phyloP scores from a whole-genome alignment of 2,888 invertebrate genomes.

The Cheilosia vernalis region DNA sequence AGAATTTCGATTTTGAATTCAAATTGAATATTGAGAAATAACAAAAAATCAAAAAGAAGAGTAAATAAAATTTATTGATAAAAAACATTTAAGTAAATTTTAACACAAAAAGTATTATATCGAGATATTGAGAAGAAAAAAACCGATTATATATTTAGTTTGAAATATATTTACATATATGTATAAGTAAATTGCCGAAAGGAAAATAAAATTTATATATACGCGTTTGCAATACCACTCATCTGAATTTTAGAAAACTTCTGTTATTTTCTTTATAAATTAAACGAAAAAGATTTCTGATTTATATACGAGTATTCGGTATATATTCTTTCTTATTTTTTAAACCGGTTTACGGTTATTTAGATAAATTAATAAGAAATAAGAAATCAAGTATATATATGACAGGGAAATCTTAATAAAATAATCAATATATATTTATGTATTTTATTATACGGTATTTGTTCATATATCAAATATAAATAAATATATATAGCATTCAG shows the following conservation, averaged over 20 bases:
- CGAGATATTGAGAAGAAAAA: conserved; percentile 58
- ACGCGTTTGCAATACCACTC: conserved; percentile 78
- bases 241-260: conserved; percentile 77
- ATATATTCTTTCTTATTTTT: not conserved
- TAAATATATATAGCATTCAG: conserved; percentile 83
- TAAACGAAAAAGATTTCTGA: conserved; percentile 2
- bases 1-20: conserved; percentile 77
- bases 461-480: conserved; percentile 63
- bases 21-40: conserved; percentile 46
- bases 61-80: not conserved
- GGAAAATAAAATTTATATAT: conserved; percentile 11
- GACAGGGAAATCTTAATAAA: conserved; percentile 52
- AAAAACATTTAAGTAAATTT: conserved; percentile 43
- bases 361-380: conserved; percentile 29
- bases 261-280: conserved; percentile 37
- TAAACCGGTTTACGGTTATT: conserved; percentile 60
- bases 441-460: conserved; percentile 55
- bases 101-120: conserved; percentile 53
- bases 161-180: conserved; percentile 66
- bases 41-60: not conserved
- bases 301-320: conserved; percentile 11
- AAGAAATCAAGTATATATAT: conserved; percentile 74
- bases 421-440: conserved; percentile 63
- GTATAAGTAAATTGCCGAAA: conserved; percentile 45
- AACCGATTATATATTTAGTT: conserved; percentile 57